These are phyloP conservation scores for Parauchenoglanis punctatus DNA, from an alignment of 2,797 vertebrate genomes.

Conservation along the genomic window DNA sequence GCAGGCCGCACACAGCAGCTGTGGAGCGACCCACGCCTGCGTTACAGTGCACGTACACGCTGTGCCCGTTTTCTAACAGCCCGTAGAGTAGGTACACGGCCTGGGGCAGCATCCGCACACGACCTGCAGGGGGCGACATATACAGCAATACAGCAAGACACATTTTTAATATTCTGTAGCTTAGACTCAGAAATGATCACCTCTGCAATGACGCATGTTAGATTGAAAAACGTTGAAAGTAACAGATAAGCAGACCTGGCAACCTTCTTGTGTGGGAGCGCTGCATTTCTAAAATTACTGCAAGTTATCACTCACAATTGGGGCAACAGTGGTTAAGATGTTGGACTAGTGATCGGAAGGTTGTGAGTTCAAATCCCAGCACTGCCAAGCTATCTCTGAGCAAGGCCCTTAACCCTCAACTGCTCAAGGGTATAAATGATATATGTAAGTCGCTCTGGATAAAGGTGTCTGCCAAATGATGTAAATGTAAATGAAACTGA, in stretches of 20 bases:
- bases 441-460: too few species aligned
- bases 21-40: slow-evolving; percentile 94
- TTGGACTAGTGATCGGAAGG: too few species aligned
- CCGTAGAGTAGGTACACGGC: slow-evolving; percentile 90
- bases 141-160: neutral
- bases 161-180: too few species aligned
- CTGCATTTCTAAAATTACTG: neutral
- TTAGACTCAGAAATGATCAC: neutral
- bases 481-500: neutral
- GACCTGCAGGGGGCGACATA: slow-evolving; percentile 73
- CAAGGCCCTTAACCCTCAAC: too few species aligned
- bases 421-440: too few species aligned
- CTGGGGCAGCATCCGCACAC: slow-evolving; percentile 91
- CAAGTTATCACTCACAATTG: neutral
- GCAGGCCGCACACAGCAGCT: slow-evolving; percentile 87
- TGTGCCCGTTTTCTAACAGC: slow-evolving; percentile 90
- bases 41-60: slow-evolving; percentile 93
- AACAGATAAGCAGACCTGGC: neutral
- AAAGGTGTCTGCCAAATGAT: too few species aligned
- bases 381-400: too few species aligned
- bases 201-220: neutral
- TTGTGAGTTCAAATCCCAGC: too few species aligned
- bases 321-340: too few species aligned
- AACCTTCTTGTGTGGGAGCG: neutral
- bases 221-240: neutral